Percentiles rank a stretch among this genome's conserved stretches.
These are phyloP conservation scores for Anhinga rufa DNA, from an alignment of 2,113 vertebrate species.

Conservation along the genomic window DNA sequence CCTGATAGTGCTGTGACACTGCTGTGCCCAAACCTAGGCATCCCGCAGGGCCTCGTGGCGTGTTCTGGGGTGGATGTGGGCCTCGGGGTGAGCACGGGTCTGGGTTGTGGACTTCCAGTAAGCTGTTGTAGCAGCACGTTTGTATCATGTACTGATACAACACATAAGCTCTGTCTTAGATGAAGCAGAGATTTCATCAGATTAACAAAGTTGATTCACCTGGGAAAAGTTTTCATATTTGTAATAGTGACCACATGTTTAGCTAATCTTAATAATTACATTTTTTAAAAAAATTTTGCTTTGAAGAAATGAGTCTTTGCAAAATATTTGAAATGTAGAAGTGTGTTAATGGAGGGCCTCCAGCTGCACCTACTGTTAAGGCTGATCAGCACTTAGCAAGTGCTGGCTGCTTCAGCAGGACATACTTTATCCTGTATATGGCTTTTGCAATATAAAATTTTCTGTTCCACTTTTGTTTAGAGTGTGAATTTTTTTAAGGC, in stretches of 20 bases:
- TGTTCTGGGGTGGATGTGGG: neutral
- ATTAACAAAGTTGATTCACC: neutral
- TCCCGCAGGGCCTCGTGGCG: accelerated
- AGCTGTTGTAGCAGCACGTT: neutral
- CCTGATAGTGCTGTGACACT: neutral
- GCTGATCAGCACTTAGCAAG: neutral
- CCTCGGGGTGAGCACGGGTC: accelerated
- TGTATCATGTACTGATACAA: accelerated
- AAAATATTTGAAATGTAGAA: neutral
- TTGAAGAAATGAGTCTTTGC: neutral
- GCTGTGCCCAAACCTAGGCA: accelerated
- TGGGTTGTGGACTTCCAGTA: accelerated
- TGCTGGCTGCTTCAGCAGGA: neutral
- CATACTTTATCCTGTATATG: neutral
- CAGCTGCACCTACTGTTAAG: neutral
- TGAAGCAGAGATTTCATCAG: neutral
- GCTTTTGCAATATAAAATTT: neutral
- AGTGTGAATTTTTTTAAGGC: conserved; percentile 50
- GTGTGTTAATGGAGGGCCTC: neutral
- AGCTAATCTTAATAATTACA: neutral
- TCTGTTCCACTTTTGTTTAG: neutral
- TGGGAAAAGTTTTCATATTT: accelerated
- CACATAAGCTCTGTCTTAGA: neutral
- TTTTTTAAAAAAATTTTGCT: neutral
- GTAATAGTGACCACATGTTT: neutral